Conservation (phyloP, 2,797 vertebrate species). For the Furcifer pardalis region DNA sequence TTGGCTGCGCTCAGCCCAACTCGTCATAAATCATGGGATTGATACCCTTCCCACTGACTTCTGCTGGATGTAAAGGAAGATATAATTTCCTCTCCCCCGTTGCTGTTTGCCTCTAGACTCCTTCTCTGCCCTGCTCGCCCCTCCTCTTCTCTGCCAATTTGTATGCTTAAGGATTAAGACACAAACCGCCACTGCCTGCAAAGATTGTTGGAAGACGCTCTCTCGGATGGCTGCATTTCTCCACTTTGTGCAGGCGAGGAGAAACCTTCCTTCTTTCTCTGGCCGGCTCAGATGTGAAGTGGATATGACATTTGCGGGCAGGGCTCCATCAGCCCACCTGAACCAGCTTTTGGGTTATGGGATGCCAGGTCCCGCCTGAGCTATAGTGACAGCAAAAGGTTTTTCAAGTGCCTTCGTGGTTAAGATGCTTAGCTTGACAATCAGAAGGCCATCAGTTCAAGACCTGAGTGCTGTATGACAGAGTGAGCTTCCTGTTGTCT, state of each 20-base stretch:
- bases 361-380: too few relatives aligned
- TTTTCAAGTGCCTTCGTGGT: too few relatives aligned
- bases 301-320: background rate
- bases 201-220: background rate
- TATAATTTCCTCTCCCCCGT: background rate
- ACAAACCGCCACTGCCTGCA: background rate
- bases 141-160: background rate
- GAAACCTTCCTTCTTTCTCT: too few relatives aligned
- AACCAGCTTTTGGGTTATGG: too few relatives aligned
- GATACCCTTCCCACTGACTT: constrained; percentile 2
- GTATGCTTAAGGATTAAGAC: background rate
- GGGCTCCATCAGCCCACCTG: too few relatives aligned
- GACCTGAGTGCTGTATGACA: too few relatives aligned
- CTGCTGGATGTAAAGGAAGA: constrained; percentile 8
- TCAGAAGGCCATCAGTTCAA: too few relatives aligned
- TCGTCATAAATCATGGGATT: constrained; percentile 15
- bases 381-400: too few relatives aligned
- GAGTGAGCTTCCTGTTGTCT: too few relatives aligned
- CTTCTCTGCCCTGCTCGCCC: background rate
- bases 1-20: background rate
- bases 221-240: background rate
- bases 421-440: too few relatives aligned
- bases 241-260: background rate
- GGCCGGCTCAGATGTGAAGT: too few relatives aligned
- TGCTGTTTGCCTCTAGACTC: constrained; percentile 13